Evolutionary conservation across 2,888 invertebrate species (phyloP).

Genomic region (Sarcophaga rosellei): DNA sequence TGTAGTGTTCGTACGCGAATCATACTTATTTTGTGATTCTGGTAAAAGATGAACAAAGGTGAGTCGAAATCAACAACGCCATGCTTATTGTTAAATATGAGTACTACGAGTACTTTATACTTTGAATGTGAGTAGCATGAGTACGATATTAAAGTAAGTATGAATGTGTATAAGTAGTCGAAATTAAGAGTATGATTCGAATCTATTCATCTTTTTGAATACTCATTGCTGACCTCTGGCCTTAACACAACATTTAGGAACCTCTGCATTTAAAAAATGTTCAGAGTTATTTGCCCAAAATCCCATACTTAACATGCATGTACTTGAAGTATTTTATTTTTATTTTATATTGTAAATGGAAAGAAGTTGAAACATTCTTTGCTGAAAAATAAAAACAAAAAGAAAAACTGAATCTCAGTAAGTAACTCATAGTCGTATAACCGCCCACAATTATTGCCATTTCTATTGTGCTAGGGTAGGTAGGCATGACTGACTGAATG

Average conservation of each 20-base stretch:
- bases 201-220: too few relatives aligned
- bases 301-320: conserved; percentile 13
- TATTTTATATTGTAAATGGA: conserved; percentile 31
- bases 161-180: too few relatives aligned
- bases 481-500: neutral
- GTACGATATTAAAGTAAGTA: too few relatives aligned
- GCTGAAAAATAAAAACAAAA: conserved; percentile 69
- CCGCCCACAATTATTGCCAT: conserved; percentile 80
- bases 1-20: too few relatives aligned
- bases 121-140: too few relatives aligned
- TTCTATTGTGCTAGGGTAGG: conserved; percentile 74
- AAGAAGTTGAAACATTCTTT: conserved; percentile 51
- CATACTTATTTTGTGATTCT: too few relatives aligned
- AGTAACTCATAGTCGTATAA: conserved; percentile 76
- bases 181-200: too few relatives aligned
- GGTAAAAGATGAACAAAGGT: too few relatives aligned
- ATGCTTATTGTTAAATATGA: too few relatives aligned
- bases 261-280: neutral
- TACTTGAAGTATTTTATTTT: neutral
- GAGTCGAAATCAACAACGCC: too few relatives aligned
- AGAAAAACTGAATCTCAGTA: conserved; percentile 70
- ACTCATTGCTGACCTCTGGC: too few relatives aligned
- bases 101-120: too few relatives aligned
- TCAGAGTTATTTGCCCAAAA: conserved; percentile 39
- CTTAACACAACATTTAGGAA: conserved; percentile 21